Evolutionary conservation across 2,113 vertebrate genomes (phyloP), one percentile per base, ranked within the genome.

Genomic region (Dasypus novemcinctus): DNA sequence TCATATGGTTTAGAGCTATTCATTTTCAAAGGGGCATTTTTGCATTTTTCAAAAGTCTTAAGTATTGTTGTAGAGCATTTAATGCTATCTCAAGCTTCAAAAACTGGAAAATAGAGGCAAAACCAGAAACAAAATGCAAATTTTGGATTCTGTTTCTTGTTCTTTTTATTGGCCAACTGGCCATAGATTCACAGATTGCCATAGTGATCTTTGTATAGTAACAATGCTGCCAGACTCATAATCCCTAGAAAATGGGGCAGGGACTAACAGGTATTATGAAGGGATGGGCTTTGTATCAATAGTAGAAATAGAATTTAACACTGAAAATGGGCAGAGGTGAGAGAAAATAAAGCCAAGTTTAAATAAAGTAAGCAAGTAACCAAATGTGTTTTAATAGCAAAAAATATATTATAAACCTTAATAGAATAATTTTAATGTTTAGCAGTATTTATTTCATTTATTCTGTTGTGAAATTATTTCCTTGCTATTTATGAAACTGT

Each of bases 321-420:
- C 25, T n/a, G 23, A 93, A 18, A 91, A 64, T 78, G 20, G 49
- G 52, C 11, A 88, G 4, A n/a, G 6, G 2, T 66, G 11, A 96
- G 72, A 29, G 80, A 81, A 89, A 92, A 90, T 2, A 15, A 84
- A 89, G 6, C 75, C 29, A 89, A 90, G 27, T 63, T 92, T 76
- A 91, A 86, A 89, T 76, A 91, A 86, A 87, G 20, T 75, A 75
- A 91, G 4, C 7, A 94, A 52, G n/a, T 66, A 94, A 81, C 71
- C 54, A 86, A 88, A 71, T 64, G 88, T 86, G 83, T 38, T 68
- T 94, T 54, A 90, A 43, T 61, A 72, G 64, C 49, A 63, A 89
- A 89, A 38, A 6, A 21, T 95, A 82, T n/a, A 86, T 78, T 83
- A 87, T 49, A 76, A 89, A 57, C 33, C 54, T 91, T 61, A 85